Evolutionary conservation across 1,140 invertebrate species (phyloP).

Genomic region (Drosophila arawakana): DNA sequence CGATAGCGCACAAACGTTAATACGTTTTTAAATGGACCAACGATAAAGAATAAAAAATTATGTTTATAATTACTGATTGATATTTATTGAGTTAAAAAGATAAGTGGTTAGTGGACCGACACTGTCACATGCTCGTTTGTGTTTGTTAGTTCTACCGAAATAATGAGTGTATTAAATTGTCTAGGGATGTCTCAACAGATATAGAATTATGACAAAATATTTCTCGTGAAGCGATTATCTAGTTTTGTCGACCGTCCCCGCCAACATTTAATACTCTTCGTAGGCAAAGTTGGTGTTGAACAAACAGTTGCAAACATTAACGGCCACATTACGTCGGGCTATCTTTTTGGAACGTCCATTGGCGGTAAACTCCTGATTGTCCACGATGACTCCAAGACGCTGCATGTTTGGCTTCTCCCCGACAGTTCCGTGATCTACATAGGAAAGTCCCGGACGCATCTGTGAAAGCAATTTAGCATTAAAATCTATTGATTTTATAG

Average conservation of each 20-base stretch:
- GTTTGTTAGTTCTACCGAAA: neutral
- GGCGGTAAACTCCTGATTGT: conserved; percentile 85
- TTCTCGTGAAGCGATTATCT: neutral
- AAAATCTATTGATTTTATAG: no score
- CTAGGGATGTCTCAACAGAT: neutral
- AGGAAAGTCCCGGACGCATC: conserved; percentile 89
- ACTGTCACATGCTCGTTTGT: neutral
- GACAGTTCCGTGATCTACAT: conserved; percentile 86
- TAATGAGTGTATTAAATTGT: neutral
- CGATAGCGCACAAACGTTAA: neutral
- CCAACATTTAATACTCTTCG: conserved; percentile 36
- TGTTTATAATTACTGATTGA: neutral
- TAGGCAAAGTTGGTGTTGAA: conserved; percentile 82
- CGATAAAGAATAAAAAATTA: neutral
- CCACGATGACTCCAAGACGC: conserved; percentile 85
- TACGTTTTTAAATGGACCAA: no score
- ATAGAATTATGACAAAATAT: neutral
- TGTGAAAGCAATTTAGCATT: conserved; percentile 69
- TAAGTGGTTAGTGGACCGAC: conserved; percentile 11
- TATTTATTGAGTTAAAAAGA: conserved; percentile 6
- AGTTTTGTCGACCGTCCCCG: neutral
- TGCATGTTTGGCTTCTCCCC: conserved; percentile 88
- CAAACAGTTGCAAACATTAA: conserved; percentile 84
- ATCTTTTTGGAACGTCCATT: conserved; percentile 86
- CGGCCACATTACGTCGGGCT: conserved; percentile 85